These are phyloP conservation scores for Willowsia nigromaculata DNA, from an alignment of 2,888 invertebrate species.

Conservation along the genomic window DNA sequence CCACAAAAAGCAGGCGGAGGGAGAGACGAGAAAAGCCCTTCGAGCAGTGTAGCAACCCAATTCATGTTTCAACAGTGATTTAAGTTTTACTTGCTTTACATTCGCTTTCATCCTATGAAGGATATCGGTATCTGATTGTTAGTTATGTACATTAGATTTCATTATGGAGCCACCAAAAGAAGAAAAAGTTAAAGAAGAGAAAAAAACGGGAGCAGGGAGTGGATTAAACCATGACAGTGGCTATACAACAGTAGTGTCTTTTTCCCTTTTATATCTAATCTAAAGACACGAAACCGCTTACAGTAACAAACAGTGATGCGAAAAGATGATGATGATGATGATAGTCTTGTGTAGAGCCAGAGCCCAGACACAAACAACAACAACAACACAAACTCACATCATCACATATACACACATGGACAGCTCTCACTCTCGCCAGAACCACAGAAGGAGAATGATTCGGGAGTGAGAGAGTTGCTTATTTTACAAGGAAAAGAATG, in stretches of 20 bases:
- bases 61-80: conserved; percentile 53
- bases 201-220: neutral
- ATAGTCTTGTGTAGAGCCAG: neutral
- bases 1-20: neutral
- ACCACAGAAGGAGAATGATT: neutral
- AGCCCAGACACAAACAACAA: conserved; percentile 5
- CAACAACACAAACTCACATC: conserved; percentile 1
- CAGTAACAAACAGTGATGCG: conserved; percentile 5
- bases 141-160: neutral
- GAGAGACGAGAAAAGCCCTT: conserved; percentile 15
- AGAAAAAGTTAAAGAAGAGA: neutral
- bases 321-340: conserved; percentile 31
- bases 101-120: neutral
- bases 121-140: neutral
- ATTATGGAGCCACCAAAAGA: neutral
- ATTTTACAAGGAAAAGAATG: conserved; percentile 17
- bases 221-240: conserved; percentile 4
- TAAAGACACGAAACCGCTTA: neutral
- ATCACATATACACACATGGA: neutral
- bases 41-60: conserved; percentile 25
- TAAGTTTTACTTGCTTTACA: conserved; percentile 7
- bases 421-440: too few species aligned
- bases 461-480: neutral
- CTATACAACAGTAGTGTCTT: neutral
- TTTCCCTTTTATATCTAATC: neutral